phyloP scores from a whole-genome alignment of 1,140 invertebrate species.

The Drosophila nasuta region DNA sequence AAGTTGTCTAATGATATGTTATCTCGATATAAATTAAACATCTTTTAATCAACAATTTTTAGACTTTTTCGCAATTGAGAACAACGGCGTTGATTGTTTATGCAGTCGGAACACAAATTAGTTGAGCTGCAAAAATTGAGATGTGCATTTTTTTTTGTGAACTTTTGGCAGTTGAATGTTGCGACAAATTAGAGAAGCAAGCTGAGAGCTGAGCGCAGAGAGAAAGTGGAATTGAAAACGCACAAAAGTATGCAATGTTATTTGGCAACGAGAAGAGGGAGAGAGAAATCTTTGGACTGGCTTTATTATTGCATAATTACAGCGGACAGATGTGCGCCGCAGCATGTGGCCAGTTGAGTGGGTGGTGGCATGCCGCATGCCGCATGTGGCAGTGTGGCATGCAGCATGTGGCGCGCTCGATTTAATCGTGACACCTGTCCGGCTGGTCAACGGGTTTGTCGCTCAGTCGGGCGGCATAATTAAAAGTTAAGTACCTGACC shows the following conservation, averaged over 20 bases:
- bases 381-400: not conserved
- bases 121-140: constrained; percentile 6
- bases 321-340: not conserved
- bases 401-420: constrained; percentile 15
- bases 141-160: constrained; percentile 24
- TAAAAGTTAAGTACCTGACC: constrained; percentile 57
- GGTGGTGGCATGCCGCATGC: not conserved
- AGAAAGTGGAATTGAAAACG: not conserved
- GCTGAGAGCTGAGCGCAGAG: not conserved
- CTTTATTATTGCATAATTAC: constrained; percentile 32
- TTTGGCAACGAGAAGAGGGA: not conserved
- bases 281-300: not conserved
- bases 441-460: constrained; percentile 36
- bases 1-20: no score
- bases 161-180: constrained; percentile 9
- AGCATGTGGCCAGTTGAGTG: not conserved
- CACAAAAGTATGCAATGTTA: constrained; percentile 12
- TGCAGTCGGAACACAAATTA: constrained; percentile 15
- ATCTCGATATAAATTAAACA: no score
- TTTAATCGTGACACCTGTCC: constrained; percentile 54
- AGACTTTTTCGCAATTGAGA: not conserved
- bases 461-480: constrained; percentile 51
- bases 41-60: not conserved
- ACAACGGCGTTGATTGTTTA: not conserved
- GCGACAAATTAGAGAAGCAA: not conserved